Conservation (phyloP, 2,113 vertebrate genomes). For the Bagarius yarrelli region DNA sequence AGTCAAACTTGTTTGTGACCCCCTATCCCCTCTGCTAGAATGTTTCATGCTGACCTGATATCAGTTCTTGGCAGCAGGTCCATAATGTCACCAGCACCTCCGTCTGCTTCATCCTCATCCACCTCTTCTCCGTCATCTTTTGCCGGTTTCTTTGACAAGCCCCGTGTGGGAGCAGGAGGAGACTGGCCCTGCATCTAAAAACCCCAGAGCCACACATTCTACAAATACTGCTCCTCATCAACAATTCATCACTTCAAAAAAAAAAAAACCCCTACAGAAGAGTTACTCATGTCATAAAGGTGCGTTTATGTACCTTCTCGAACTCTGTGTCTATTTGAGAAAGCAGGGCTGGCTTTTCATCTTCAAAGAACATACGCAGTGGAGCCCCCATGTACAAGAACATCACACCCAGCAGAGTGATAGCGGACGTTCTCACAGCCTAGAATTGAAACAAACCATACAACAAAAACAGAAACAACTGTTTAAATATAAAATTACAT, state of each 20-base stretch:
- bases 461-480: background rate
- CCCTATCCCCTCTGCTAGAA: background rate
- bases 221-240: background rate
- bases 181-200: constrained; percentile 89
- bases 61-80: constrained; percentile 91
- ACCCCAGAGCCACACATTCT: background rate
- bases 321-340: constrained; percentile 94
- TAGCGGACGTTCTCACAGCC: constrained; percentile 90
- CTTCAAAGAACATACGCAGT: constrained; percentile 96
- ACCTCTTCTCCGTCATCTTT: constrained; percentile 73
- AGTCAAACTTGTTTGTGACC: background rate
- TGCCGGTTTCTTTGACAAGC: constrained; percentile 61
- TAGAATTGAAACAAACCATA: constrained; percentile 52
- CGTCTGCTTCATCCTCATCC: constrained; percentile 80
- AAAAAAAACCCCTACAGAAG: background rate
- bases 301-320: constrained; percentile 88
- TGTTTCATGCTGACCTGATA: constrained; percentile 73
- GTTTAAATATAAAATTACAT: too few species aligned
- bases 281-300: too few species aligned
- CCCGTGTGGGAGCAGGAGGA: constrained; percentile 79
- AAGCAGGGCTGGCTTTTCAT: constrained; percentile 94
- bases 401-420: constrained; percentile 92
- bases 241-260: background rate
- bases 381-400: constrained; percentile 92
- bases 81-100: constrained; percentile 79